phyloP scores from a whole-genome alignment of 2,888 invertebrate genomes.

The Eupeodes latifasciatus region DNA sequence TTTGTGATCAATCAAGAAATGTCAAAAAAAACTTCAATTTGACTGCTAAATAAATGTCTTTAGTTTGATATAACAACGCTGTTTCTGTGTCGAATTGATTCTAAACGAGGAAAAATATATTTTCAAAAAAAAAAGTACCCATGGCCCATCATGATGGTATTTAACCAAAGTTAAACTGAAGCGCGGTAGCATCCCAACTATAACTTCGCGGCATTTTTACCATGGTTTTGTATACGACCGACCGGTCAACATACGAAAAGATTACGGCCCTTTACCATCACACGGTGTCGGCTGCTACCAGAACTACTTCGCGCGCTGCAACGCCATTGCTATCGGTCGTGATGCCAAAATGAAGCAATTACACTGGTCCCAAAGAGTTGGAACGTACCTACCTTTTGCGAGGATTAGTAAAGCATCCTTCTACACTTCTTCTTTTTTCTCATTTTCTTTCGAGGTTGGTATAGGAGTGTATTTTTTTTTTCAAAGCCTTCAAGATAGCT shows the following conservation, averaged over 20 bases:
- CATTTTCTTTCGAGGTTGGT: not conserved
- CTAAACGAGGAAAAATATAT: no score
- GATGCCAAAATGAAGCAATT: conserved; percentile 68
- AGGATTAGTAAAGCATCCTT: conserved; percentile 33
- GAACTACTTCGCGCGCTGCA: not conserved
- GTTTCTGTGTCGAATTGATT: not conserved
- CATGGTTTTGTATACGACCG: not conserved
- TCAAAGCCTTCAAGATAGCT: not conserved
- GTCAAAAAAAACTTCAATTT: no score
- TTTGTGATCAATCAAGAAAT: no score
- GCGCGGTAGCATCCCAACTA: conserved; percentile 25
- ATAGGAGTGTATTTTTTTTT: not conserved
- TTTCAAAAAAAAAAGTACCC: no score
- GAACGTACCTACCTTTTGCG: conserved; percentile 11
- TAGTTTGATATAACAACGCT: conserved; percentile 10
- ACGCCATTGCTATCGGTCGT: not conserved
- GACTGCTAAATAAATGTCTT: no score
- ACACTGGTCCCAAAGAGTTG: conserved; percentile 38
- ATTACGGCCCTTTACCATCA: conserved; percentile 45
- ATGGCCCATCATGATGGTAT: conserved; percentile 35
- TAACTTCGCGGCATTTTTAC: not conserved
- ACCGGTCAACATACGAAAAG: not conserved
- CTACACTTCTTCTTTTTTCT: conserved; percentile 1
- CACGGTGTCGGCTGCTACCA: not conserved
- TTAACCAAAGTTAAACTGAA: conserved; percentile 27